These are phyloP conservation scores for Smutsia temminckii DNA, from an alignment of 2,797 vertebrate genomes.

Conservation along the genomic window DNA sequence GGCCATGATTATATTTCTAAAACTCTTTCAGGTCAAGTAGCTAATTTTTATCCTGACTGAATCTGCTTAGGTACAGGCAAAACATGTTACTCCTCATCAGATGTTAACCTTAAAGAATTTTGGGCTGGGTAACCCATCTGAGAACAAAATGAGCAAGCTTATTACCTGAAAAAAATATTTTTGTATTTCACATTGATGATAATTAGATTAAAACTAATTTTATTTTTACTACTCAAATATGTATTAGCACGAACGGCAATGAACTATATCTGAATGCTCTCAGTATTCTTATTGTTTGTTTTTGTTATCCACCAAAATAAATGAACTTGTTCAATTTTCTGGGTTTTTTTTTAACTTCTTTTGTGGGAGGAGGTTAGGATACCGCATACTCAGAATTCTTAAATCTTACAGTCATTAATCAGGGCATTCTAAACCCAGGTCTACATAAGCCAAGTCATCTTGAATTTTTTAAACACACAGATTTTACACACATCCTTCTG, in stretches of 20 bases:
- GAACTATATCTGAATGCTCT: neutral
- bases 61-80: neutral
- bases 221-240: constrained; percentile 6
- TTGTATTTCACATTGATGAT: neutral
- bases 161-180: neutral
- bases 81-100: neutral
- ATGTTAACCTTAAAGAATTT: neutral
- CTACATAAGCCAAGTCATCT: neutral
- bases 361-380: neutral
- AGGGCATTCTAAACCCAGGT: neutral
- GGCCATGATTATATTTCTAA: neutral
- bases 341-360: neutral
- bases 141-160: neutral
- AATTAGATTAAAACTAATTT: constrained; percentile 2
- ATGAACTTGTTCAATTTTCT: neutral
- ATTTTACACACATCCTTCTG: neutral
- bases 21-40: neutral
- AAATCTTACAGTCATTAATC: neutral
- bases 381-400: neutral
- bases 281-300: neutral
- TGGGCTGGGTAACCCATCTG: neutral
- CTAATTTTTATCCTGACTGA: constrained; percentile 24
- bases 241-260: neutral
- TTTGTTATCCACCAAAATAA: neutral
- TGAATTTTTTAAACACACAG: neutral